These are phyloP conservation scores for Bombus huntii DNA, from an alignment of 1,140 invertebrate species.

Conservation along the genomic window DNA sequence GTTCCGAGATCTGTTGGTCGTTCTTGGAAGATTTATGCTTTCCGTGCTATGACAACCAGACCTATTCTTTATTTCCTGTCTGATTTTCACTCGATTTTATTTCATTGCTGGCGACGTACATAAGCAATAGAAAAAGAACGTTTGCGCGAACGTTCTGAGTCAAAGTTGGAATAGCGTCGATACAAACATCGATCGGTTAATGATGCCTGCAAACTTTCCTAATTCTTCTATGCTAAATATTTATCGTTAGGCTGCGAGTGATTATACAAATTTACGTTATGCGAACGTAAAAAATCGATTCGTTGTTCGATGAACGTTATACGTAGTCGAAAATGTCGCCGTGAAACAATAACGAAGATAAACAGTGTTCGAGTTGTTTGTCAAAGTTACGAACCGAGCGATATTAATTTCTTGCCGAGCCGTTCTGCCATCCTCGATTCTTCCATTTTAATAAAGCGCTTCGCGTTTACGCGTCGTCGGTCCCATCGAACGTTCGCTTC, in stretches of 20 bases:
- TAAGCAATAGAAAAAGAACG: too few species aligned
- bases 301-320: not conserved
- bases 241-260: constrained; percentile 21
- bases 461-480: constrained; percentile 31
- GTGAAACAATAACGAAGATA: not conserved
- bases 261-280: not conserved
- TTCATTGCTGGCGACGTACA: too few species aligned
- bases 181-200: not conserved
- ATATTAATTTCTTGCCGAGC: constrained; percentile 26
- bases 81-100: not conserved
- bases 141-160: not conserved
- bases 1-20: not conserved
- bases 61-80: not conserved
- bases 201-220: not conserved
- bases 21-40: constrained; percentile 1
- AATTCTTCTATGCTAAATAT: constrained; percentile 39
- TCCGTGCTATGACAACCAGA: too few species aligned
- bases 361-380: not conserved
- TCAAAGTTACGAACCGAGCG: not conserved
- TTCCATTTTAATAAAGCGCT: constrained; percentile 37
- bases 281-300: not conserved
- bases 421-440: not conserved
- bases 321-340: not conserved
- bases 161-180: not conserved
- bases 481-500: constrained; percentile 2